Base-by-base conservation (phyloP, 1,140 invertebrate genomes). In the Halesus radiatus region DNA sequence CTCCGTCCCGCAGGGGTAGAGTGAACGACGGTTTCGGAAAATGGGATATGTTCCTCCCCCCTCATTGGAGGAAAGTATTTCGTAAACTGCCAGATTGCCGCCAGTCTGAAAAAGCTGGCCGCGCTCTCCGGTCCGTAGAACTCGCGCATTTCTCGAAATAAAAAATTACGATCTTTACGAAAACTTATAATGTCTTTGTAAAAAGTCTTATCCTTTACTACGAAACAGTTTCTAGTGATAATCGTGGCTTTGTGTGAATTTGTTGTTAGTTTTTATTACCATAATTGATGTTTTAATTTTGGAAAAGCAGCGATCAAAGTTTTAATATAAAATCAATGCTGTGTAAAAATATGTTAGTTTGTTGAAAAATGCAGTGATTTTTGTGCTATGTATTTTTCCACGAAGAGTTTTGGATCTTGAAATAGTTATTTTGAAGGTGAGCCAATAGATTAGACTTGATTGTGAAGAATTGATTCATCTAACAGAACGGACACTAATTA, bases 401-500 rank as follows among this genome's bases (percentile, higher is more conserved):
- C 4, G 32, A 37, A 37, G 32, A 37, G 7, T 45, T 45, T 45
- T 45, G 0, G 1, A 1, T 45, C 10, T 45, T 13, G 1, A 45
- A 45, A 3, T 20, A 54, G 8, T 72, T 16, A 72, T 53, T 26
- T 10, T 20, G 20, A 52, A 72, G 72, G 26, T 22, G 72, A 75
- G 72, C 54, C 72, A 75, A 60, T 29, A 75, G 54, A 75, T 74
- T 52, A 10, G 15, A 37, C 1, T 18, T 56, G 54, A 75, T 60
- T 56, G 54, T 75, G 53, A 32, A 5, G 15, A 32, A 75, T 56
- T 26, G 22, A 4, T 53, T 53, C 8, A 26, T 53, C 8, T 4
- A 45, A 72, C 37, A 6, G 6, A 23, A 10, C 8, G 16, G n/a
- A n/a, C 16, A n/a, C 5, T 72, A 72, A 72, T 70, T 50, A 45